Base-by-base conservation (phyloP, 2,888 invertebrate genomes). In the Hypselothyrea guttata region DNA sequence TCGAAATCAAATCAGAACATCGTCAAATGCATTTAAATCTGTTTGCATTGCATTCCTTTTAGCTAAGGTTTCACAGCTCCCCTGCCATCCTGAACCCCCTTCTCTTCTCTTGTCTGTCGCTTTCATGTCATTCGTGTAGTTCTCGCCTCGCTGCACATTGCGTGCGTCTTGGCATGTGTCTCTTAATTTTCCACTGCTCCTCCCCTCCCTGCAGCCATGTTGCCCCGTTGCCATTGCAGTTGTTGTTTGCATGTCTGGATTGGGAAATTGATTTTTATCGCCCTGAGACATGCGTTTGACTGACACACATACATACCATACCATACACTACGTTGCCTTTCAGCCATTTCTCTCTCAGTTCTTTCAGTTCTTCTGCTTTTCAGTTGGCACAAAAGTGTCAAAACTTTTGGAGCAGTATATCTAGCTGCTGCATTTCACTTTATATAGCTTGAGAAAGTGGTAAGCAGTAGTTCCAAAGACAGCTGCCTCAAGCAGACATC, bases 11-110 rank as follows among this genome's bases (percentile, higher is more conserved):
- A 78, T 78, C 78, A 82, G 47, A 66, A 78, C 69, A 49, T 82
- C 83, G 61, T 75, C 84, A 78, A 82, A 84, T 78, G 84, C 84
- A 84, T 84, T 84, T 82, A 71, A 54, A 72, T 69, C 79, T 82
- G 78, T 78, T 78, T 84, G 78, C 78, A 78, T 84, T 78, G 75
- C 69, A 78, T 81, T 77, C 60, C 84, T 61, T 22, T 49, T 28
- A 30, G 38, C 34, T 7, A 45, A 49, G 40, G 49, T 44, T 44
- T 22, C 22, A 22, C 22, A 22, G 28, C 11, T 22, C 12, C 30
- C 27, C 18, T 13, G 30, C 11, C 2, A 3, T 18, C 7, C 15
- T n/a, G 15, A 16, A 12, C 28, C 7, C 3, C 2, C 7, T 4
- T n/a, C 31, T 11, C 9, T 16, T 37, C 28, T 15, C 28, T 30